These are phyloP conservation scores for Astyanax mexicanus DNA, from an alignment of 2,797 vertebrate genomes.

Conservation along the genomic window DNA sequence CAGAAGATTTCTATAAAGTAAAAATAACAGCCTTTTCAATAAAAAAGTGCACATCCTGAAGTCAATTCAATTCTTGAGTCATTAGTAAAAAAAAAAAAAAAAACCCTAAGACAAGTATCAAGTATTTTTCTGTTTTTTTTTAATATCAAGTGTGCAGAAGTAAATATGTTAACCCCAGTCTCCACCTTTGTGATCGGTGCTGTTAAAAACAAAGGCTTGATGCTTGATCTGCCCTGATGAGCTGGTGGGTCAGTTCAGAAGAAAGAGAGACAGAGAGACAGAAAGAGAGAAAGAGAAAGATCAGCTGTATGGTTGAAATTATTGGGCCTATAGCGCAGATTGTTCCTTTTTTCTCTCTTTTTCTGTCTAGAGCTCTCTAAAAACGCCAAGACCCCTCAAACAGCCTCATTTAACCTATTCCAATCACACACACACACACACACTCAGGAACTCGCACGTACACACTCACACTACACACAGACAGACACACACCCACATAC, in stretches of 20 bases:
- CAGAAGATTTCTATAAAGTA: too few relatives aligned
- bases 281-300: too few relatives aligned
- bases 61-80: too few relatives aligned
- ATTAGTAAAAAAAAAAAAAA: too few relatives aligned
- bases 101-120: too few relatives aligned
- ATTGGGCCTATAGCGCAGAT: slow-evolving; percentile 30
- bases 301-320: slow-evolving; percentile 19
- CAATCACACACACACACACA: slow-evolving; percentile 26
- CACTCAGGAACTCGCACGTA: slow-evolving; percentile 9
- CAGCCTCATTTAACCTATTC: slow-evolving; percentile 48
- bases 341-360: slow-evolving; percentile 22
- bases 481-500: slow-evolving; percentile 16
- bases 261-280: too few relatives aligned
- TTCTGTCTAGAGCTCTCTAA: slow-evolving; percentile 43
- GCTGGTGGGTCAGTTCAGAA: slow-evolving; percentile 29
- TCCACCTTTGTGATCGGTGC: not conserved
- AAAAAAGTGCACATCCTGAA: too few relatives aligned
- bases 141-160: too few relatives aligned
- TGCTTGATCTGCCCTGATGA: slow-evolving; percentile 8
- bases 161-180: too few relatives aligned
- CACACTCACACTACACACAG: slow-evolving; percentile 14
- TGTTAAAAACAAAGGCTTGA: slow-evolving; percentile 30
- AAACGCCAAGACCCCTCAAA: slow-evolving; percentile 45
- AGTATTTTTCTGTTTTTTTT: too few relatives aligned
- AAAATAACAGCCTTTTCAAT: too few relatives aligned